Evolutionary conservation across 2,113 vertebrate species (phyloP).

Genomic region (Alouatta palliata): DNA sequence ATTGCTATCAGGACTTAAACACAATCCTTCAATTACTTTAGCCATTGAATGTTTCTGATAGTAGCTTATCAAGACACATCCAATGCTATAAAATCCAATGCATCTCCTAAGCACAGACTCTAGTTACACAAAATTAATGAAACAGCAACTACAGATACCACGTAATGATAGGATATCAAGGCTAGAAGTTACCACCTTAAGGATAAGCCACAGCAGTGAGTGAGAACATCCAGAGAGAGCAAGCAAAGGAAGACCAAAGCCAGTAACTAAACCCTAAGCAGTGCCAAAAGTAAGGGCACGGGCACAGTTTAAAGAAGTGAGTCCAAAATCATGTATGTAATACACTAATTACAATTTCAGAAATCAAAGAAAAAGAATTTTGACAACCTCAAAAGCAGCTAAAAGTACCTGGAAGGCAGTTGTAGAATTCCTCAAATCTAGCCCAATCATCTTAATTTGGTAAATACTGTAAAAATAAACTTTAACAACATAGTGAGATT

Average conservation of each 20-base stretch:
- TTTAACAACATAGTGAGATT: not conserved
- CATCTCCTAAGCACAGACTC: no score
- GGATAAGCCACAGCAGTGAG: not conserved
- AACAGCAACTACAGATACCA: not conserved
- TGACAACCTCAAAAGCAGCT: not conserved
- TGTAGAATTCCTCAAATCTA: not conserved
- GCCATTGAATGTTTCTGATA: not conserved
- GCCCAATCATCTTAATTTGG: not conserved
- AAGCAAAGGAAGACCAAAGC: not conserved
- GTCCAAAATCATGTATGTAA: not conserved
- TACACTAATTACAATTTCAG: not conserved
- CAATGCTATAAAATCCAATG: not conserved
- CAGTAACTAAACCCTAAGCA: not conserved
- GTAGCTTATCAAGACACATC: not conserved
- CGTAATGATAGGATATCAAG: not conserved
- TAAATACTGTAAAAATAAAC: constrained; percentile 35
- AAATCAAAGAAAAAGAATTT: not conserved
- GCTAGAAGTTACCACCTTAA: not conserved
- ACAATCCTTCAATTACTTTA: not conserved
- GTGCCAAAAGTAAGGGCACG: not conserved
- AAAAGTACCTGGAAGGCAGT: not conserved
- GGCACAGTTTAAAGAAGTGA: not conserved
- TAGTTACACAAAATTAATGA: not conserved
- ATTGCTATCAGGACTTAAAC: not conserved
- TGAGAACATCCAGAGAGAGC: not conserved